phyloP scores from a whole-genome alignment of 2,797 vertebrate genomes.

The Neopelma chrysocephalum region DNA sequence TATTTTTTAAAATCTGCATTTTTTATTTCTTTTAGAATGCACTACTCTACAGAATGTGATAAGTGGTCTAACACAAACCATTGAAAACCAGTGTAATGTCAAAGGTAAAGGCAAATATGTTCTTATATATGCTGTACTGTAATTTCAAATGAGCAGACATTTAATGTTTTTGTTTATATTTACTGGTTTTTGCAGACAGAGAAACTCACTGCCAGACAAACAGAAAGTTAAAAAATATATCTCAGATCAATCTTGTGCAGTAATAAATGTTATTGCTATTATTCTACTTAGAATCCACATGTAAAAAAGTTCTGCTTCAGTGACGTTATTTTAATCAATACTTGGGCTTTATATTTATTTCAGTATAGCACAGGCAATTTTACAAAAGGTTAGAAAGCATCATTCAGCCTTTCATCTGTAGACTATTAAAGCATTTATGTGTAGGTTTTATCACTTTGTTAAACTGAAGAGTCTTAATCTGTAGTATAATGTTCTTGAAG shows the following conservation, averaged over 20 bases:
- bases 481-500: neutral
- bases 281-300: neutral
- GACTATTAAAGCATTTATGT: neutral
- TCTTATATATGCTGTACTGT: neutral
- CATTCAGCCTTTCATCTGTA: neutral
- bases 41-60: conserved; percentile 79
- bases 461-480: neutral
- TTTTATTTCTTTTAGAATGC: conserved; percentile 81
- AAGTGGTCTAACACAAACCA: conserved; percentile 82
- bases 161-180: neutral
- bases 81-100: conserved; percentile 86
- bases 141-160: neutral
- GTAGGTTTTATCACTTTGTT: neutral
- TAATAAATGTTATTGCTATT: neutral
- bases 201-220: neutral
- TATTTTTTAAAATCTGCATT: neutral
- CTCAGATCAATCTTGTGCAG: neutral
- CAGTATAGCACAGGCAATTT: neutral
- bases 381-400: neutral
- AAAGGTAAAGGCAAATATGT: conserved; percentile 80
- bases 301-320: neutral
- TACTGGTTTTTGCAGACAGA: neutral
- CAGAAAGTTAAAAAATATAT: neutral
- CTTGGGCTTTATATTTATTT: neutral
- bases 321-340: neutral